These are phyloP conservation scores for Tolypeutes matacus DNA, from an alignment of 2,797 vertebrate genomes.

Conservation along the genomic window DNA sequence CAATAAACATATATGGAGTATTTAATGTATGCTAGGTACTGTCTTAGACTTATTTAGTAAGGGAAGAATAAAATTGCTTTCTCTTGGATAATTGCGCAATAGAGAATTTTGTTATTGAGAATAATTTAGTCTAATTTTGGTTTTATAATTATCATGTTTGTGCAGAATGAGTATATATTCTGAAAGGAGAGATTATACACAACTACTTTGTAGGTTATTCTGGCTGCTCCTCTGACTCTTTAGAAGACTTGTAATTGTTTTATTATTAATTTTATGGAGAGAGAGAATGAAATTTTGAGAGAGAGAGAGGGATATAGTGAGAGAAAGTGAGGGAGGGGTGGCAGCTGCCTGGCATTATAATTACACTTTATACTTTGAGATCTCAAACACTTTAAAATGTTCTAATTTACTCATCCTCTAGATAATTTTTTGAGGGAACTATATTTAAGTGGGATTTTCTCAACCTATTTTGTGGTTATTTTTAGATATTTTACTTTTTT, in stretches of 20 bases:
- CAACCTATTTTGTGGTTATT: neutral
- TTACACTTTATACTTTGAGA: neutral
- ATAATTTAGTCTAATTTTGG: neutral
- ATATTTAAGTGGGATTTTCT: neutral
- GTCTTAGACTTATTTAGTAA: neutral
- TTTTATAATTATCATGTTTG: neutral
- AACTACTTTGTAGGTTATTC: neutral
- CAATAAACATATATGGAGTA: neutral
- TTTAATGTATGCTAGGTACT: neutral
- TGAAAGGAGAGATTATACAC: neutral
- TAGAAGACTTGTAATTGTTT: neutral
- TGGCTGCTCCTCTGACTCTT: neutral
- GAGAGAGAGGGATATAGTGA: neutral
- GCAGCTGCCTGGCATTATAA: neutral
- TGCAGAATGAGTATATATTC: neutral
- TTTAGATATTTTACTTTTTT: slow-evolving; percentile 37
- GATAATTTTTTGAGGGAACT: neutral
- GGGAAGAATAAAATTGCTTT: neutral
- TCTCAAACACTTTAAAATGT: neutral
- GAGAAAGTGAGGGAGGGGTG: neutral
- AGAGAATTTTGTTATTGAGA: neutral
- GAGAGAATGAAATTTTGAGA: too few species aligned
- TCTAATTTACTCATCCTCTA: neutral
- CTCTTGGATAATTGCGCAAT: neutral
- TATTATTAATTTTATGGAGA: slow-evolving; percentile 1